phyloP scores from a whole-genome alignment of 2,888 invertebrate species.

The Azorinus chamasolen region DNA sequence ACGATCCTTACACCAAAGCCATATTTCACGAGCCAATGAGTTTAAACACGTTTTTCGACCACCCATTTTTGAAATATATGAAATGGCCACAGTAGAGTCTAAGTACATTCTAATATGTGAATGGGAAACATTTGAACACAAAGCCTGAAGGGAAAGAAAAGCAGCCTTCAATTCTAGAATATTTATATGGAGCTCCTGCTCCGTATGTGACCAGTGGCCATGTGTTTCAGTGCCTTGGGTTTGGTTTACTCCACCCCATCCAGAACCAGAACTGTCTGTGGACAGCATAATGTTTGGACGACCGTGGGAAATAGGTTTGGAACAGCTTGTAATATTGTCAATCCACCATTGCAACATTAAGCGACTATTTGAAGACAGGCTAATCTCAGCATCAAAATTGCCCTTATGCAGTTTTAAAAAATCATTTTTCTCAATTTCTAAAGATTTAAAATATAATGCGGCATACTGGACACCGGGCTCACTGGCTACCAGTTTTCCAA shows the following conservation, averaged over 20 bases:
- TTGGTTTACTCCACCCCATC: conserved; percentile 35
- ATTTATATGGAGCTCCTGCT: conserved; percentile 36
- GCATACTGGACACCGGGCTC: conserved; percentile 57
- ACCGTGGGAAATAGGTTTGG: neutral
- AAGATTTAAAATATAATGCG: conserved; percentile 41
- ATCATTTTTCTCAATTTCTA: conserved; percentile 49
- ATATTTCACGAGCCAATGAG: conserved; percentile 33
- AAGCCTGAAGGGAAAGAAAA: conserved; percentile 16
- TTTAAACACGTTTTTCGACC: conserved; percentile 30
- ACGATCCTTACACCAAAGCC: conserved; percentile 35
- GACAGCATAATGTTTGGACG: conserved; percentile 15
- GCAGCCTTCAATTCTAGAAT: conserved; percentile 49
- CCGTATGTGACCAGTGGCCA: conserved; percentile 34
- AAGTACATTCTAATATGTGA: conserved; percentile 29
- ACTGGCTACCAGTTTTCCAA: conserved; percentile 55
- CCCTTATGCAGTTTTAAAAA: conserved; percentile 29
- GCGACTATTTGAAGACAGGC: conserved; percentile 16
- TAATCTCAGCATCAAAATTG: conserved; percentile 43
- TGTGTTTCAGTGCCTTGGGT: conserved; percentile 6
- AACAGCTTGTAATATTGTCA: conserved; percentile 13
- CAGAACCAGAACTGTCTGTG: conserved; percentile 39
- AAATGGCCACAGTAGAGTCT: conserved; percentile 48
- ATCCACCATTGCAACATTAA: conserved; percentile 52
- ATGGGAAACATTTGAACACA: conserved; percentile 6
- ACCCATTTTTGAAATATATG: conserved; percentile 39